phyloP scores from a whole-genome alignment of 2,797 vertebrate genomes.

The Periophthalmus magnuspinnatus region DNA sequence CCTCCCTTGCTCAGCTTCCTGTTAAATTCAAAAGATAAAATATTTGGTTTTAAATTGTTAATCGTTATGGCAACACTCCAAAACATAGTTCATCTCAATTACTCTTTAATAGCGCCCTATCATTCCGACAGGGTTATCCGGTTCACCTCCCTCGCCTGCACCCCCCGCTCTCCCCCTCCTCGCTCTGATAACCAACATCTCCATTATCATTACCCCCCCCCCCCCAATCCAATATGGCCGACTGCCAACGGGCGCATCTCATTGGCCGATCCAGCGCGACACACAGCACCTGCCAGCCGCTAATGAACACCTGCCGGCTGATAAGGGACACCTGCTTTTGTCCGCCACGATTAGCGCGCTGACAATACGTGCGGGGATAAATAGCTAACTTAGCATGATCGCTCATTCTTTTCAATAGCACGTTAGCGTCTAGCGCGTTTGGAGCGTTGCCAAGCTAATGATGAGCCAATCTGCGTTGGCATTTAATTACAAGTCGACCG shows the following conservation, averaged over 20 bases:
- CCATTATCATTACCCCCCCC: conserved; percentile 17
- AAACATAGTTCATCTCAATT: conserved; percentile 19
- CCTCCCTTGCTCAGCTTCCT: too few species aligned
- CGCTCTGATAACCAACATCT: conserved; percentile 27
- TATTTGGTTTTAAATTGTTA: too few species aligned
- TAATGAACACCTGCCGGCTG: conserved; percentile 59
- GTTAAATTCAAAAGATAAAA: too few species aligned
- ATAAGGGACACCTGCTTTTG: conserved; percentile 54
- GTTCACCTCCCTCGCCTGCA: neutral
- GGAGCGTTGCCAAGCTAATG: neutral
- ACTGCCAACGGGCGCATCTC: conserved; percentile 35
- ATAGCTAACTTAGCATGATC: conserved; percentile 27
- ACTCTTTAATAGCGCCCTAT: neutral
- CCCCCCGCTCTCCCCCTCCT: neutral
- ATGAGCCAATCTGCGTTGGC: conserved; percentile 28
- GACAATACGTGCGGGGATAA: conserved; percentile 40
- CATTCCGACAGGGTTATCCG: neutral
- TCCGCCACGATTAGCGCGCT: conserved; percentile 36
- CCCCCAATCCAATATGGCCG: conserved; percentile 24
- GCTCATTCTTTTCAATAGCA: conserved; percentile 26
- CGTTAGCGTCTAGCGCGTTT: neutral
- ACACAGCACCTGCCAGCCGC: conserved; percentile 52
- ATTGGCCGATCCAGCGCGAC: conserved; percentile 35
- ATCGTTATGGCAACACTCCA: too few species aligned
- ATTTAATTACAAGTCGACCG: conserved; percentile 41